A percentile compares a stretch with the other conserved stretches of the same genome.
These are phyloP conservation scores for Mayetiola destructor DNA, from an alignment of 2,888 invertebrate genomes.

Conservation along the genomic window DNA sequence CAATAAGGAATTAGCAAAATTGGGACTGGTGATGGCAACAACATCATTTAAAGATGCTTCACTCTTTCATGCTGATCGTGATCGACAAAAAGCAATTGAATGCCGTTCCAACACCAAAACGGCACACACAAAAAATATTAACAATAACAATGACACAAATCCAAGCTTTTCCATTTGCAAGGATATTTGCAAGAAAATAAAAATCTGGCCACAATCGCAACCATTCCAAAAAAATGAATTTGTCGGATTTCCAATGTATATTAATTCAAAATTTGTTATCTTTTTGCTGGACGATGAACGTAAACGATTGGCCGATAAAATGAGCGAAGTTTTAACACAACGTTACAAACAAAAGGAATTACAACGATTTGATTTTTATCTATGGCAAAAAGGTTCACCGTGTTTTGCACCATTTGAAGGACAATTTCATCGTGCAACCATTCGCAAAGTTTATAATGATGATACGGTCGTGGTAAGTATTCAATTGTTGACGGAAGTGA, in stretches of 20 bases:
- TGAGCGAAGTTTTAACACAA: not conserved
- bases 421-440: not conserved
- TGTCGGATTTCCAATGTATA: constrained; percentile 1
- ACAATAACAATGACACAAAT: not conserved
- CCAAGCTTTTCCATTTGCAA: not conserved
- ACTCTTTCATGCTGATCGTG: no score
- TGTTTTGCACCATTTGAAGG: not conserved
- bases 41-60: not conserved
- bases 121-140: not conserved
- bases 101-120: not conserved
- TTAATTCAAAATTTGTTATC: not conserved
- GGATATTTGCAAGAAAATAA: not conserved
- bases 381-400: not conserved
- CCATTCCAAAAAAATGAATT: not conserved
- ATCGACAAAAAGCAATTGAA: not conserved
- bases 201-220: not conserved
- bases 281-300: not conserved
- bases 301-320: not conserved
- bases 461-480: not conserved
- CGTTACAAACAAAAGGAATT: not conserved
- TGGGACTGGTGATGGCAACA: not conserved
- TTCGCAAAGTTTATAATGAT: not conserved
- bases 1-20: not conserved
- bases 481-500: no score
- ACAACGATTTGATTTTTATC: not conserved